Evolutionary conservation across 2,888 invertebrate species (phyloP).

Genomic region (Odontothrips loti): DNA sequence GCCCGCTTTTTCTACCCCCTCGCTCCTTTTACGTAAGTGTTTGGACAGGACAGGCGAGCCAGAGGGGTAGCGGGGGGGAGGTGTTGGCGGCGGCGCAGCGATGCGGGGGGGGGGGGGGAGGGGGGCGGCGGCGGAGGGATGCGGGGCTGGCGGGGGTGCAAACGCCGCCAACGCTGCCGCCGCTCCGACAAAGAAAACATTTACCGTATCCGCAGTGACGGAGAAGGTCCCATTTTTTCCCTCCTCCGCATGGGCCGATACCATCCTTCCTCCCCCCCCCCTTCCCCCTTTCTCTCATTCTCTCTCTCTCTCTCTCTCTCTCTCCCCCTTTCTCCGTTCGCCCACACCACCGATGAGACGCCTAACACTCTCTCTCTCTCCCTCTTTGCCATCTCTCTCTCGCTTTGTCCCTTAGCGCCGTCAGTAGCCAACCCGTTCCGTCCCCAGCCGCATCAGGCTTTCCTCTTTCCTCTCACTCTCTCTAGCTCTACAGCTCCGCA

Average conservation of each 20-base stretch:
- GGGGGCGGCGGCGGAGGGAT: too few relatives aligned
- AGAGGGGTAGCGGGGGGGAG: too few relatives aligned
- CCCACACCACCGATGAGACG: neutral
- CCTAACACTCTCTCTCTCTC: neutral
- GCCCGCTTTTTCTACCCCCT: neutral
- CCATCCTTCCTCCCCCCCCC: neutral
- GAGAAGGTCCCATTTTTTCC: neutral
- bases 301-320: neutral
- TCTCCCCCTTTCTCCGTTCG: neutral
- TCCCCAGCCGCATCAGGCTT: neutral
- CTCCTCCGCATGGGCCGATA: neutral
- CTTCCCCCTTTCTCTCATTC: neutral
- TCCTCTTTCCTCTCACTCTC: neutral
- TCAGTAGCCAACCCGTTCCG: too few relatives aligned
- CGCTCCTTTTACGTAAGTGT: neutral
- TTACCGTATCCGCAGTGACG: slow-evolving; percentile 7
- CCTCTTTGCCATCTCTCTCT: neutral
- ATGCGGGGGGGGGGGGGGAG: neutral
- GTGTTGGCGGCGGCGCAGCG: too few relatives aligned
- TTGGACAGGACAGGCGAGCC: too few relatives aligned
- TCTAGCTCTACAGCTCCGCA: too few relatives aligned
- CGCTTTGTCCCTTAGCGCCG: too few relatives aligned
- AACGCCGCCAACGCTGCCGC: neutral
- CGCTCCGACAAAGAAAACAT: slow-evolving; percentile 14
- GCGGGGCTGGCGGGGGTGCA: neutral